Conservation (phyloP, 2,797 vertebrate genomes). For the Bryconaethiops microstoma region DNA sequence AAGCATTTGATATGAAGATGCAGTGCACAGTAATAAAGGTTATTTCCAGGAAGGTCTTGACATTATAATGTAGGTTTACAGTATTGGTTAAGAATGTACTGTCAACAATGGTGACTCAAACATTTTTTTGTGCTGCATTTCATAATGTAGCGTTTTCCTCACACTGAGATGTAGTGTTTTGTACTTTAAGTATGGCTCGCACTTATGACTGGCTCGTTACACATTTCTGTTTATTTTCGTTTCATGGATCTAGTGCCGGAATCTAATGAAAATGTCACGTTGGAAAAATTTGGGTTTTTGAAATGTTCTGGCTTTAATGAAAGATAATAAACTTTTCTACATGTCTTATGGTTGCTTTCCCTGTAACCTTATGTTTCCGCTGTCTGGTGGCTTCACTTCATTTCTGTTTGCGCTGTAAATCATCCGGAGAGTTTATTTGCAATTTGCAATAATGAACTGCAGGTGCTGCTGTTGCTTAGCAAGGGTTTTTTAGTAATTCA, state of each 20-base stretch:
- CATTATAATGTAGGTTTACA: too few species aligned
- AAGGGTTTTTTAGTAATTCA: too few species aligned
- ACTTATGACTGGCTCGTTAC: neutral
- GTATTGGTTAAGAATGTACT: neutral
- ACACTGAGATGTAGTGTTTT: too few species aligned
- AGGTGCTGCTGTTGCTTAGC: conserved; percentile 2
- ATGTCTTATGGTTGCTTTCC: neutral
- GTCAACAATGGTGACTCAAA: too few species aligned
- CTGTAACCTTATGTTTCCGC: neutral
- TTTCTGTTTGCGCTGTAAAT: too few species aligned
- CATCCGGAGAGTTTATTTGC: neutral
- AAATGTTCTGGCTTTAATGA: neutral
- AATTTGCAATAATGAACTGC: neutral
- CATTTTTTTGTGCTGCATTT: too few species aligned
- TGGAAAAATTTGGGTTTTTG: neutral
- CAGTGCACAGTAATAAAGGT: neutral
- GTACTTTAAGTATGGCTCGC: neutral
- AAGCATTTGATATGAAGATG: neutral
- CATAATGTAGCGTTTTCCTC: too few species aligned
- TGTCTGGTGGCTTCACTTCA: too few species aligned
- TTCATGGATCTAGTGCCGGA: neutral
- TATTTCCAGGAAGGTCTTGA: neutral
- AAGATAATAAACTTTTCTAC: conserved; percentile 16
- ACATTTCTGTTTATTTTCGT: neutral
- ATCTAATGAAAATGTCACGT: neutral